Percentiles rank a stretch among this genome's conserved stretches.
Evolutionary conservation across 2,113 vertebrate species (phyloP).

Genomic region (Sander lucioperca): DNA sequence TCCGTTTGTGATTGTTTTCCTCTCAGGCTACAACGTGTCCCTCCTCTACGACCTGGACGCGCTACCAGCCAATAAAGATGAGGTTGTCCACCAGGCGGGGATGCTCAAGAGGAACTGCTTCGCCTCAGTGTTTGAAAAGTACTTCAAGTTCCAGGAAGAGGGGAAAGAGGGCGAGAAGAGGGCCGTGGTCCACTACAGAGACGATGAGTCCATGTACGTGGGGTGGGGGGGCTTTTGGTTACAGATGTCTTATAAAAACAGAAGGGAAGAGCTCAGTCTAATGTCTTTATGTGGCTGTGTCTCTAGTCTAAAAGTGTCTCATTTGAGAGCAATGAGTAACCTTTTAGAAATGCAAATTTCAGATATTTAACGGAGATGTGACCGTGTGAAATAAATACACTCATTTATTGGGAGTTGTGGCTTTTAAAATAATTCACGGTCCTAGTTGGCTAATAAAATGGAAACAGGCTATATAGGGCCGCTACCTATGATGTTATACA

Average conservation of each 20-base stretch:
- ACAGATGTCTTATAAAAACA: no score
- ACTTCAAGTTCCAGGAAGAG: conserved; percentile 98
- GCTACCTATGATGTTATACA: background rate
- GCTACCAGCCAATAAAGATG: conserved; percentile 91
- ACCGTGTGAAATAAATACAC: background rate
- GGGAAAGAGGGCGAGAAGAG: conserved; percentile 95
- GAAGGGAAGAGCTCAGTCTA: no score
- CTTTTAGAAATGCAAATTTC: background rate
- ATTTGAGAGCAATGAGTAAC: no score
- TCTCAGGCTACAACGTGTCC: conserved; percentile 77
- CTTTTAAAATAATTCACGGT: background rate
- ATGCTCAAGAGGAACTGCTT: conserved; percentile 99
- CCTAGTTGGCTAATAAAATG: background rate
- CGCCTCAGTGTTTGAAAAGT: conserved; percentile 98
- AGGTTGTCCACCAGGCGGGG: conserved; percentile 93
- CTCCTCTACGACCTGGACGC: conserved; percentile 88
- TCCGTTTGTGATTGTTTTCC: no score
- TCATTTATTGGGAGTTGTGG: background rate
- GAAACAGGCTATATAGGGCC: background rate
- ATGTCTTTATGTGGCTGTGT: no score
- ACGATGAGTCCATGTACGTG: conserved; percentile 97
- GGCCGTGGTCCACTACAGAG: conserved; percentile 98
- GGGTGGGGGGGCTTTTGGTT: no score
- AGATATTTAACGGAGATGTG: background rate
- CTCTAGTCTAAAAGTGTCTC: no score